phyloP scores from a whole-genome alignment of 2,797 vertebrate species.

The Thripadectes ignobilis region DNA sequence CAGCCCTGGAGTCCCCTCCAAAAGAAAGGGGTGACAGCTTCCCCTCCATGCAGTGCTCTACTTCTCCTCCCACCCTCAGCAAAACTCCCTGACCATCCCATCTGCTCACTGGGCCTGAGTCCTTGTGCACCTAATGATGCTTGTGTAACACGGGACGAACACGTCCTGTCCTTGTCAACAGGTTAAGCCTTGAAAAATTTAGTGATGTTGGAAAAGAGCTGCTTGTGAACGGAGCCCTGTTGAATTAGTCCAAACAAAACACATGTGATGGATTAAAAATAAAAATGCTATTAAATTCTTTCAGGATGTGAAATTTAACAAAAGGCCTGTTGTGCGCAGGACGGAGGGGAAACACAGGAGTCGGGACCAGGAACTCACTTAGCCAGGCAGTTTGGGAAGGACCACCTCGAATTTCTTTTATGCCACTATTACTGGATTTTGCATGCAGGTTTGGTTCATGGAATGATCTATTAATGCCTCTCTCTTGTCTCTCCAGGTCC shows the following conservation, averaged over 20 bases:
- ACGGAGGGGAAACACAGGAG: constrained; percentile 11
- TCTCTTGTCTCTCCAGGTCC: not conserved
- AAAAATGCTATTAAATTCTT: constrained; percentile 68
- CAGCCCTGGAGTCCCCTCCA: not conserved
- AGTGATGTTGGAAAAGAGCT: constrained; percentile 43
- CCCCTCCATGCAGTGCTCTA: not conserved
- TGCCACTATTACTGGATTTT: not conserved
- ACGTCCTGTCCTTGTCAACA: not conserved
- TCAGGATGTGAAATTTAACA: constrained; percentile 66
- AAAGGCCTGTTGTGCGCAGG: constrained; percentile 40
- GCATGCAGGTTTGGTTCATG: accelerated
- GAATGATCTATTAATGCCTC: not conserved
- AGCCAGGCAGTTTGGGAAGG: constrained; percentile 9
- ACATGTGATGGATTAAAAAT: constrained; percentile 69
- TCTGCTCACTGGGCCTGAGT: accelerated
- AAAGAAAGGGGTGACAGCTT: not conserved
- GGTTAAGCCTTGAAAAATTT: constrained; percentile 33
- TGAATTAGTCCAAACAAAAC: constrained; percentile 53
- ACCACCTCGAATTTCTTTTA: constrained; percentile 29
- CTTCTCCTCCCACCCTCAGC: not conserved
- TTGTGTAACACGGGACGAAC: not conserved
- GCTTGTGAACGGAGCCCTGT: not conserved
- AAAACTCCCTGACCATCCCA: not conserved
- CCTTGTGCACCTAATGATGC: not conserved
- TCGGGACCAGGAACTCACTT: not conserved